phyloP scores from a whole-genome alignment of 2,113 vertebrate genomes.

The Mastomys coucha region DNA sequence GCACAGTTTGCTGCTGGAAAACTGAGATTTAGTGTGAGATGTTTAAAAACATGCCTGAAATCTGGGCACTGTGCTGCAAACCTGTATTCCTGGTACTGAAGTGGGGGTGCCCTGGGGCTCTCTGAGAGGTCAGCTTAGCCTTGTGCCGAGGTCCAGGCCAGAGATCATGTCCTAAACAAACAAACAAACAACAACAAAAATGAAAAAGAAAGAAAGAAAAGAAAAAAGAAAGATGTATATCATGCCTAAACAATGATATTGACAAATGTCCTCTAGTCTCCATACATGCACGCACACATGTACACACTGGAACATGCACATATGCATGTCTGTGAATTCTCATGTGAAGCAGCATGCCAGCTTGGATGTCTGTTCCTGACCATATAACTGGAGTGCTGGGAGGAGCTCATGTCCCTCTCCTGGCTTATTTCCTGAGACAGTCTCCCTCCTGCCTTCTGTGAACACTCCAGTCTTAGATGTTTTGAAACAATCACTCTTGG shows the following conservation, averaged over 20 bases:
- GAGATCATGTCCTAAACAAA: not conserved
- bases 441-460: not conserved
- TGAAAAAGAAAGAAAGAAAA: not conserved
- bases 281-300: too few species aligned
- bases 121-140: not conserved
- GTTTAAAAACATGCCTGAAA: not conserved
- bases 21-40: slow-evolving; percentile 22
- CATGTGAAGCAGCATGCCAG: not conserved
- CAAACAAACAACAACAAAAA: not conserved
- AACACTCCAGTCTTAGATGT: not conserved
- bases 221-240: not conserved
- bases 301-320: not conserved
- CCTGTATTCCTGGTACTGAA: not conserved
- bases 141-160: not conserved
- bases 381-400: too few species aligned
- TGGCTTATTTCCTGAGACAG: not conserved
- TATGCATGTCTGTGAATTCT: not conserved
- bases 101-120: not conserved
- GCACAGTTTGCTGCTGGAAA: not conserved
- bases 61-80: not conserved
- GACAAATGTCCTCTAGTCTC: not conserved
- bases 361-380: not conserved
- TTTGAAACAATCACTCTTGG: not conserved
- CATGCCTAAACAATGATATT: not conserved
- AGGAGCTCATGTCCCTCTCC: not conserved